Evolutionary conservation across 2,797 vertebrate species (phyloP).

Genomic region (Zenarchopterus dispar): DNA sequence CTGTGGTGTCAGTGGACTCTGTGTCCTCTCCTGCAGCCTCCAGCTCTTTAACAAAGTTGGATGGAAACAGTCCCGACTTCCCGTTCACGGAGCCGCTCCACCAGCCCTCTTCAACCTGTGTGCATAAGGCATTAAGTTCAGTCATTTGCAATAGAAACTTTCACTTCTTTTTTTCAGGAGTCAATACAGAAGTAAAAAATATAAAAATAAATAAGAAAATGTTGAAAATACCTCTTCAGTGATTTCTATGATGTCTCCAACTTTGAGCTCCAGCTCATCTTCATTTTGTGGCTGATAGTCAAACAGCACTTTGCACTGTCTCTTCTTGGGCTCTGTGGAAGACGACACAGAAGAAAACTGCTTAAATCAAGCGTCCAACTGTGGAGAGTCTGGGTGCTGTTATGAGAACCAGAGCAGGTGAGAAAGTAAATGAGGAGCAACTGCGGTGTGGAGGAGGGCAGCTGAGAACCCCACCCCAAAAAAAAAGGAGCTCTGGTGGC

Average conservation of each 20-base stretch:
- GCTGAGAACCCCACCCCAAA: not conserved
- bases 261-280: conserved; percentile 92
- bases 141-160: not conserved
- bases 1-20: conserved; percentile 80
- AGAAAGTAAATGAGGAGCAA: conserved; percentile 24
- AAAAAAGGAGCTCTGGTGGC: not conserved
- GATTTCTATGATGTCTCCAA: conserved; percentile 90
- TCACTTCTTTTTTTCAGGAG: not conserved
- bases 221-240: conserved; percentile 86
- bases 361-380: not conserved
- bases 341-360: not conserved
- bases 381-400: too few species aligned
- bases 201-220: not conserved
- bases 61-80: conserved; percentile 91
- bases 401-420: not conserved
- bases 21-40: conserved; percentile 83
- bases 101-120: conserved; percentile 96
- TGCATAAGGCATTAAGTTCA: not conserved
- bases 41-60: conserved; percentile 95
- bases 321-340: conserved; percentile 86
- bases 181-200: too few species aligned
- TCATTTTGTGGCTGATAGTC: conserved; percentile 92
- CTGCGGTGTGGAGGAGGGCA: not conserved
- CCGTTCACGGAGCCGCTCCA: conserved; percentile 89
- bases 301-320: conserved; percentile 90